These are phyloP conservation scores for Ganaspis sp. DNA, from an alignment of 1,140 invertebrate species.

Conservation along the genomic window DNA sequence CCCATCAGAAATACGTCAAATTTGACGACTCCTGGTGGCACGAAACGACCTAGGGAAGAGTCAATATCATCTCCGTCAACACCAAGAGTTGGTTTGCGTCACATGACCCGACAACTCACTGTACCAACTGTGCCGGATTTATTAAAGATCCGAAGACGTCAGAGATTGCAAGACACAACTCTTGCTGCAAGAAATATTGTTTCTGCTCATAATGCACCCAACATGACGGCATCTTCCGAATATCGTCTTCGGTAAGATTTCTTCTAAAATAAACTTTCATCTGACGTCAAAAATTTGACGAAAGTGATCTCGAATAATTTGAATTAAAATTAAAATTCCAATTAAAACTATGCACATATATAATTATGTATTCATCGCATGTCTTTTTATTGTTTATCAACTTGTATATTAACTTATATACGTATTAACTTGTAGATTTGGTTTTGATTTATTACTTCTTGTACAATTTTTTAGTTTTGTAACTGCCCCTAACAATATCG, in stretches of 20 bases:
- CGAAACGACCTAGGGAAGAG: constrained; percentile 62
- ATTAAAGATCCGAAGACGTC: constrained; percentile 78
- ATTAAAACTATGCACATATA: too few species aligned
- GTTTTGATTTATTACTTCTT: too few species aligned
- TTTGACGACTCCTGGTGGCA: constrained; percentile 40
- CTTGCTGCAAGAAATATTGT: constrained; percentile 80
- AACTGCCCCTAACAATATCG: too few species aligned
- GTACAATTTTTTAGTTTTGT: too few species aligned
- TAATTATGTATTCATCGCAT: too few species aligned
- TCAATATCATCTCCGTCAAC: constrained; percentile 47
- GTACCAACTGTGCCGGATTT: constrained; percentile 79
- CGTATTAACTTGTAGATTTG: too few species aligned
- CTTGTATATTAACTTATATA: too few species aligned
- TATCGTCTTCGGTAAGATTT: constrained; percentile 67
- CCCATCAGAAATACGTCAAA: constrained; percentile 69
- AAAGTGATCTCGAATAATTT: too few species aligned
- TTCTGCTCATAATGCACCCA: constrained; percentile 66
- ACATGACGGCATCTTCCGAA: constrained; percentile 56
- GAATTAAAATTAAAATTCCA: too few species aligned
- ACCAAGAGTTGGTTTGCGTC: constrained; percentile 67
- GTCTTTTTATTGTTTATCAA: too few species aligned
- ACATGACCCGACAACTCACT: constrained; percentile 75
- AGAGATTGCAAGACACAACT: constrained; percentile 79
- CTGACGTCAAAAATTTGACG: too few species aligned
- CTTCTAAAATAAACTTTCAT: too few species aligned